phyloP scores from a whole-genome alignment of 1,140 invertebrate species.

The Zaprionus camerounensis region DNA sequence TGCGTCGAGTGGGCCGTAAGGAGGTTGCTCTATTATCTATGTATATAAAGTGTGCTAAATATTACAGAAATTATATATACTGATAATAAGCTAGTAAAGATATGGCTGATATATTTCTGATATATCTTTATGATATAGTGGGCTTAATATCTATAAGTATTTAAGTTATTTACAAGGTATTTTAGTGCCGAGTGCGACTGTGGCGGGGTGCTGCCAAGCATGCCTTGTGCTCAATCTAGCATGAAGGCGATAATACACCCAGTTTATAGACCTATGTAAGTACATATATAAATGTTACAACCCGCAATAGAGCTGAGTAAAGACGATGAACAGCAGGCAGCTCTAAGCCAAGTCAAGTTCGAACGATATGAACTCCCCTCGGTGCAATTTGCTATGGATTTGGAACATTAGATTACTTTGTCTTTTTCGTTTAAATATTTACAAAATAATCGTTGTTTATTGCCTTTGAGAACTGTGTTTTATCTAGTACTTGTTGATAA shows the following conservation, averaged over 20 bases:
- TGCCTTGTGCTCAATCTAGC: background rate
- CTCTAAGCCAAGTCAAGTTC: background rate
- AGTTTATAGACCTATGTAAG: background rate
- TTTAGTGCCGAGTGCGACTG: background rate
- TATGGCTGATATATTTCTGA: background rate
- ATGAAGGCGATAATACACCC: background rate
- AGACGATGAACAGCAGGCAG: conserved; percentile 22
- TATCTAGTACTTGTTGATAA: conserved; percentile 67
- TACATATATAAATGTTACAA: background rate
- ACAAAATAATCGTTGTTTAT: conserved; percentile 33
- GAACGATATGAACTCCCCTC: background rate
- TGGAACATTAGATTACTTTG: conserved; percentile 12
- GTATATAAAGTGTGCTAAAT: background rate
- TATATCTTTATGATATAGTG: background rate
- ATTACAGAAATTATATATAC: background rate
- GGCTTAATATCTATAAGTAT: background rate
- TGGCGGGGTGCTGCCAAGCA: background rate
- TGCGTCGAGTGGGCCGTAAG: background rate
- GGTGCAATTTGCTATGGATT: conserved; percentile 10
- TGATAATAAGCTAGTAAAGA: background rate
- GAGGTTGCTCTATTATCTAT: background rate
- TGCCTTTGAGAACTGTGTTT: background rate
- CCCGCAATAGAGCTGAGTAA: background rate
- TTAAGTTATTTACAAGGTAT: background rate
- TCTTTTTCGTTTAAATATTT: conserved; percentile 11